A percentile compares a stretch with the other conserved stretches of the same genome.
These are phyloP conservation scores for Brachyopa scutellaris DNA, from an alignment of 2,888 invertebrate species.

Conservation along the genomic window DNA sequence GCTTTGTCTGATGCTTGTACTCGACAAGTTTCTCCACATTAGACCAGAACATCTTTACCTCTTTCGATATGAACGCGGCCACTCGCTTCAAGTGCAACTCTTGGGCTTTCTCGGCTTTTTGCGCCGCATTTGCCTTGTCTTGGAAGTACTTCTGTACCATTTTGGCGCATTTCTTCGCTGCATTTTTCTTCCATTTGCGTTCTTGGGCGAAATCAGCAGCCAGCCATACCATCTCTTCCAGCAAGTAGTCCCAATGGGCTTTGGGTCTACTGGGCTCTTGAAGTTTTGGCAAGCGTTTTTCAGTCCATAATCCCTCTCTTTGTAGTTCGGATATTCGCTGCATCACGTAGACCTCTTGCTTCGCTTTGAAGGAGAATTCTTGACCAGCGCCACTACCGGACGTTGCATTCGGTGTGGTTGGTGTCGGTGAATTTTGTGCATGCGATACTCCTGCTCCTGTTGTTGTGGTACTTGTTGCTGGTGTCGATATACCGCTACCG, in stretches of 20 bases:
- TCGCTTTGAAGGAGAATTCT: conserved; percentile 91
- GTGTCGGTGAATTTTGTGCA: conserved; percentile 73
- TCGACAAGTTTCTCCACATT: conserved; percentile 98
- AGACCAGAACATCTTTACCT: conserved; percentile 96
- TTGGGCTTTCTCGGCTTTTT: conserved; percentile 95
- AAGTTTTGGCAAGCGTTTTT: conserved; percentile 94
- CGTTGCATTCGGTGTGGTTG: conserved; percentile 67
- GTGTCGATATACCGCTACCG: conserved; percentile 74
- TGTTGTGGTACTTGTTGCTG: conserved; percentile 71
- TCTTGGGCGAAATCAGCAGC: conserved; percentile 99
- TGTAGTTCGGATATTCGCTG: conserved; percentile 95
- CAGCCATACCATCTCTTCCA: conserved; percentile 99
- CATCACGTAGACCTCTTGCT: conserved; percentile 96
- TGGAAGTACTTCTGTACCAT: conserved; percentile 96
- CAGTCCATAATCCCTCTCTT: conserved; percentile 97
- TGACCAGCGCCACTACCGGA: conserved; percentile 74
- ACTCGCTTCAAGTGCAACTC: conserved; percentile 92
- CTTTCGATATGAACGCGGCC: conserved; percentile 95
- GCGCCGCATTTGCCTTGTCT: conserved; percentile 94
- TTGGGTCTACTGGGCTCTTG: conserved; percentile 94
- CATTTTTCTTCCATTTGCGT: conserved; percentile 98
- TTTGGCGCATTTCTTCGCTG: conserved; percentile 94
- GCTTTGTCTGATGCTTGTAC: conserved; percentile 94
- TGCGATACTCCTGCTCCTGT: conserved; percentile 76
- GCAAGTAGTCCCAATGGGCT: conserved; percentile 98